A percentile compares a stretch with the other conserved stretches of the same genome.
phyloP scores from a whole-genome alignment of 2,113 vertebrate species.

The Odontophorus gujanensis region DNA sequence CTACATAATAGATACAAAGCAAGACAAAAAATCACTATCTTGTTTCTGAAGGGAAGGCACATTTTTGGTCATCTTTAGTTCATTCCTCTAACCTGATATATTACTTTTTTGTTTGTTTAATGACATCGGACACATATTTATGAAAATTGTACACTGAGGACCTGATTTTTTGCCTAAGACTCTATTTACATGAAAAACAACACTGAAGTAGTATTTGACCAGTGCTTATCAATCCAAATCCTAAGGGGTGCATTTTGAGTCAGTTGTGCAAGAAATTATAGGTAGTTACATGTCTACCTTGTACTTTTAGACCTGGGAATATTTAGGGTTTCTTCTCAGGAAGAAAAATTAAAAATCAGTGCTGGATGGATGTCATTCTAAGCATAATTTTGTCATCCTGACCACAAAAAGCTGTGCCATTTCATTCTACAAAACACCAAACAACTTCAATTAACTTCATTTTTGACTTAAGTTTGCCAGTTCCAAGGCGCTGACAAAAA shows the following conservation, averaged over 20 bases:
- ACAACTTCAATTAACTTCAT: not conserved
- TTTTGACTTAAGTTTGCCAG: not conserved
- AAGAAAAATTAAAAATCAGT: not conserved
- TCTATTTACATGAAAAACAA: slow-evolving; percentile 8
- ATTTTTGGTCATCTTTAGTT: not conserved
- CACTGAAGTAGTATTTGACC: slow-evolving; percentile 18
- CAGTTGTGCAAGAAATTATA: slow-evolving; percentile 21
- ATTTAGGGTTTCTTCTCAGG: not conserved
- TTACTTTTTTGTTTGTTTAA: slow-evolving; percentile 59
- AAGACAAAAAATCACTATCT: not conserved
- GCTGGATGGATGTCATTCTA: not conserved
- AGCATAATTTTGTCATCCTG: not conserved
- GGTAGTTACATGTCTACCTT: not conserved
- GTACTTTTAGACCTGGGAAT: slow-evolving; percentile 48
- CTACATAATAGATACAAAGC: not conserved
- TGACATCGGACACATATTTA: slow-evolving; percentile 41
- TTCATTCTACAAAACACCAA: not conserved
- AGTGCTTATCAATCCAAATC: slow-evolving; percentile 20
- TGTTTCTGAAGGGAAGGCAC: not conserved
- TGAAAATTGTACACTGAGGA: slow-evolving; percentile 51
- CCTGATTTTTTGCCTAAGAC: slow-evolving; percentile 39
- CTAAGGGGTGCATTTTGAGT: slow-evolving; percentile 39
- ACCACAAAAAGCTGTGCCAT: not conserved
- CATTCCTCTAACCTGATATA: slow-evolving; percentile 25
- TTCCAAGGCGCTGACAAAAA: not conserved